Base-by-base conservation (phyloP, 1,140 invertebrate genomes). In the Drosophila seguyi region DNA sequence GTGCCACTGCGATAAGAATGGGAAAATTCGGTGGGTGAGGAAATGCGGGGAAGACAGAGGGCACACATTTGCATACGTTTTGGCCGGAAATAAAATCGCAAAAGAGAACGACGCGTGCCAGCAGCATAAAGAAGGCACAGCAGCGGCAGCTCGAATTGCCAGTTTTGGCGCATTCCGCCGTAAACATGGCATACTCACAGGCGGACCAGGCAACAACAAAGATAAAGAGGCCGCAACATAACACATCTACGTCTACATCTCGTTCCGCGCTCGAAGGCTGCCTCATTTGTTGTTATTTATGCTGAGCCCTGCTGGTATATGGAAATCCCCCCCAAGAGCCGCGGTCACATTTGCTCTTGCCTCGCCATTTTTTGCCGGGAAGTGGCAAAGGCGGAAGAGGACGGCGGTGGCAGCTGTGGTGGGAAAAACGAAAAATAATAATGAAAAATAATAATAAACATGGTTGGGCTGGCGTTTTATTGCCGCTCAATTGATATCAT, bases 231-330 rank as follows among this genome's bases (percentile, higher is more conserved):
- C 57, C 36, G n/a, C n/a, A n/a, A n/a, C n/a, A n/a, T n/a, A n/a
- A 47, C 73, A 59, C 53, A 16, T 20, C 53, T 34, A 34, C 31
- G 4, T 4, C 31, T 29, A n/a, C 34, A 42, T 25, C 56, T 8
- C 52, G 25, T 39, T 20, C 27, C 52, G 44, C 16, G 14, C 39
- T 11, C 41, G 18, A 53, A 53, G 31, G 27, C 50, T 58, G 67
- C 39, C 77, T 90, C 85, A 84, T 88, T 88, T 88, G 85, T 78
- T 88, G 80, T 88, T 88, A 88, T 88, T 88, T 88, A 88, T 85
- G 82, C 78, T 85, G 81, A 85, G 81, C 81, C 78, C 62, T 44
- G 29, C 44, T 74, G 67, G 61, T 47, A 85, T 61, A 66, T 84
- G 60, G 63, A 78, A 83, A 87, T 86, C 75, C 69, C 61, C 57